These are phyloP conservation scores for Poecile atricapillus DNA, from an alignment of 2,113 vertebrate genomes.

Conservation along the genomic window DNA sequence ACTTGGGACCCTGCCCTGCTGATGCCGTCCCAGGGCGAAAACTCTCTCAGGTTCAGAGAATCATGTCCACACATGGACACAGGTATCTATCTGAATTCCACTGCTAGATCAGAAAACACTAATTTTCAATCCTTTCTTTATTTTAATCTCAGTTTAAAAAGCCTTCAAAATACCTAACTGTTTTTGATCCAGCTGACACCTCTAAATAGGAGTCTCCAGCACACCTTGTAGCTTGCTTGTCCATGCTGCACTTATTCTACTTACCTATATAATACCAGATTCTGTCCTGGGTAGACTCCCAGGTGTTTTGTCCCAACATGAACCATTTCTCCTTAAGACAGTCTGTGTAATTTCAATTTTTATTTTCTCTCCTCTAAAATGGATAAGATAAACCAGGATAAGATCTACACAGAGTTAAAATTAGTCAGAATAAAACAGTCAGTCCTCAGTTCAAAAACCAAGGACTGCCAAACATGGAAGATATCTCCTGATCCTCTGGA, in stretches of 20 bases:
- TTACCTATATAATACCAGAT: background rate
- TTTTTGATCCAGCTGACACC: background rate
- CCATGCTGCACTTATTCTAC: background rate
- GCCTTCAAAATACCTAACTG: background rate
- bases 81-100: background rate
- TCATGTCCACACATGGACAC: background rate
- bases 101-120: background rate
- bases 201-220: background rate
- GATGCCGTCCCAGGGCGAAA: background rate
- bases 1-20: background rate
- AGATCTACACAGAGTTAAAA: background rate
- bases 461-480: background rate
- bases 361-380: background rate
- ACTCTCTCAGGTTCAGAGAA: too few relatives aligned
- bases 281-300: background rate
- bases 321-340: background rate
- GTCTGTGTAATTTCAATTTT: background rate
- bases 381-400: background rate
- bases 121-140: background rate
- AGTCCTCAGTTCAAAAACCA: background rate
- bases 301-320: background rate
- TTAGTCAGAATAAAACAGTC: background rate
- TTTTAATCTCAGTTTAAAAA: background rate
- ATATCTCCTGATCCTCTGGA: background rate
- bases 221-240: background rate